Evolutionary conservation across 92 coral and sea anemone genomes (phyloP).

Genomic region (Palythoa grandiflora): DNA sequence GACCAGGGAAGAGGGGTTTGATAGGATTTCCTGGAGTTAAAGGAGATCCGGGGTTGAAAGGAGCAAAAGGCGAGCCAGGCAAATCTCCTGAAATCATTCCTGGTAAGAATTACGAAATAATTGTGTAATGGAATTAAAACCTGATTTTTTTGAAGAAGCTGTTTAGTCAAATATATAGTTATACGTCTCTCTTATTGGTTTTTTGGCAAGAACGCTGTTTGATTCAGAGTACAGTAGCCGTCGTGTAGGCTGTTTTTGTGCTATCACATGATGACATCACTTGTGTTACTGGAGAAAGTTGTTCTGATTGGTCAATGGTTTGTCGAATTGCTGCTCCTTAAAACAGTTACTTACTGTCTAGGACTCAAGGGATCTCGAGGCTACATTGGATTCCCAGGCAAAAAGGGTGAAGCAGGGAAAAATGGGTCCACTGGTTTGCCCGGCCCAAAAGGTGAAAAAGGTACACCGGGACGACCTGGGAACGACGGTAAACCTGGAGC

Average conservation of each 20-base stretch:
- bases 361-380: constrained; percentile 43
- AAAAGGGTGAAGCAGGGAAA: constrained; percentile 13
- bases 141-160: too few species aligned
- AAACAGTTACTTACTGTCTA: neutral
- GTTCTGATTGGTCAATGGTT: too few species aligned
- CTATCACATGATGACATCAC: too few species aligned
- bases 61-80: constrained; percentile 39
- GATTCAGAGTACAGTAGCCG: too few species aligned
- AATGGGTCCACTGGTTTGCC: neutral
- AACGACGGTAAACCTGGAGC: constrained; percentile 17
- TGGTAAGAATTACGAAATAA: neutral
- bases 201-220: too few species aligned
- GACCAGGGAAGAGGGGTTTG: constrained; percentile 5
- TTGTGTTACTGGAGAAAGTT: too few species aligned
- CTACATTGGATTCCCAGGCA: constrained; percentile 24
- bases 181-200: too few species aligned
- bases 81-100: neutral
- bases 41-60: constrained; percentile 12
- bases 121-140: too few species aligned
- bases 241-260: too few species aligned
- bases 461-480: constrained; percentile 27
- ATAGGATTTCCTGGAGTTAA: constrained; percentile 40
- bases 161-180: too few species aligned
- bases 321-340: too few species aligned
- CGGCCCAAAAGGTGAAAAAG: constrained; percentile 19